Base-by-base conservation (phyloP, 2,113 vertebrate genomes). In the Alligator sinensis region DNA sequence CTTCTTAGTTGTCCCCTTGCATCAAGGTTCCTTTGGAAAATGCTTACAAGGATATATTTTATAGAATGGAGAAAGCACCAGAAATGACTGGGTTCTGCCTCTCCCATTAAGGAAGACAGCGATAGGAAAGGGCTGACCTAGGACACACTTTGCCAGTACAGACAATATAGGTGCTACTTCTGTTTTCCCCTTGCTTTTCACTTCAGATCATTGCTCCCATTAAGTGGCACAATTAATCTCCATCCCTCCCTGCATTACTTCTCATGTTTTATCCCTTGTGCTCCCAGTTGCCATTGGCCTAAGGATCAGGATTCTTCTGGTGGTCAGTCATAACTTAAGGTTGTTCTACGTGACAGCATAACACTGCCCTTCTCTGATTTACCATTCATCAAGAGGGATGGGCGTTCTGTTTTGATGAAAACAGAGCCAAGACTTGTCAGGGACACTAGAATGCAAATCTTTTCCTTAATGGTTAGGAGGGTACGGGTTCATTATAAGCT, bases 31-130 rank as follows among this genome's bases (percentile, higher is more conserved):
- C 28, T 68, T 84, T 57, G 13, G 84, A 91, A 86, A 96, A 83
- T 92, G 86, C 86, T 91, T 93, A 38, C 74, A 21, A 76, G 87
- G 61, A 17, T 77, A 68, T 61, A 84, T 55, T 75, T 80, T 86
- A 82, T 22, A 47, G 47, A n/a, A 38, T 86, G 18, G 63, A 75
- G n/a, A 68, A n/a, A 54, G 91, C 64, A 68, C 14, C 30, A n/a
- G 25, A 89, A 96, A 82, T 80, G 88, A 59, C 75, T 61, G 77
- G 55, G 38, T 19, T 85, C 7, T 91, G 0, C 75, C 54, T 30
- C 77, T 11, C 82, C 16, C 18, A 15, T 17, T 28, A 66, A 81
- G 57, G 34, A 63, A 38, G 82, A 87, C 54, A 57, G 24, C 61
- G 9, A 9, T 72, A 27, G 3, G 58, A 38, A 27, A 58, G 64